phyloP scores from a whole-genome alignment of 1,140 invertebrate genomes.

The Eurosta solidaginis region DNA sequence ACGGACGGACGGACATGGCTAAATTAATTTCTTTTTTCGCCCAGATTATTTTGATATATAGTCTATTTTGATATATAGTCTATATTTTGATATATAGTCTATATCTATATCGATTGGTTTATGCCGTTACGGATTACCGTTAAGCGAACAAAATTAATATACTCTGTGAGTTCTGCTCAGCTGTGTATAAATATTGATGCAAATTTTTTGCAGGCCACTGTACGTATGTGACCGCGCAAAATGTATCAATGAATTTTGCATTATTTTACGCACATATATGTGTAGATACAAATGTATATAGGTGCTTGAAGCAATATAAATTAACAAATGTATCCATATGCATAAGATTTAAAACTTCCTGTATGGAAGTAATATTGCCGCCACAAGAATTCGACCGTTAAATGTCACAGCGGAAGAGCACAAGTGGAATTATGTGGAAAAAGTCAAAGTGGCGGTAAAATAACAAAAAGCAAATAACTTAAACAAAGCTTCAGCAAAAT shows the following conservation, averaged over 20 bases:
- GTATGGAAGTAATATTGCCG: slow-evolving; percentile 1
- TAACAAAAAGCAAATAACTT: background rate
- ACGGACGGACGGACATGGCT: no score
- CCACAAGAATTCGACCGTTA: slow-evolving; percentile 4
- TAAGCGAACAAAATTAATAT: no score
- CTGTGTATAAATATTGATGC: no score
- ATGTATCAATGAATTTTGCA: slow-evolving; percentile 16
- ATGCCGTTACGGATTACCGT: no score
- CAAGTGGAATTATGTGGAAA: slow-evolving; percentile 17
- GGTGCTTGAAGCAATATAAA: background rate
- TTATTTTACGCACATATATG: background rate
- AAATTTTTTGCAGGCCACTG: no score
- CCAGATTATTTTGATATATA: no score
- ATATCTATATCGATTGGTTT: no score
- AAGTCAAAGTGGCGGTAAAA: background rate
- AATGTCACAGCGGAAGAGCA: background rate
- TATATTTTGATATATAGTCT: no score
- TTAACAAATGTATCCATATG: background rate
- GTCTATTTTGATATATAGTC: no score
- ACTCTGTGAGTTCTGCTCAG: no score
- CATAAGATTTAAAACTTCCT: slow-evolving; percentile 15
- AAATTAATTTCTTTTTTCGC: no score
- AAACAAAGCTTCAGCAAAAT: no score
- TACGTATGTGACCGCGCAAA: background rate
- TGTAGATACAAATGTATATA: background rate